These are phyloP conservation scores for Epinephelus coioides DNA, from an alignment of 2,797 vertebrate genomes.

Conservation along the genomic window DNA sequence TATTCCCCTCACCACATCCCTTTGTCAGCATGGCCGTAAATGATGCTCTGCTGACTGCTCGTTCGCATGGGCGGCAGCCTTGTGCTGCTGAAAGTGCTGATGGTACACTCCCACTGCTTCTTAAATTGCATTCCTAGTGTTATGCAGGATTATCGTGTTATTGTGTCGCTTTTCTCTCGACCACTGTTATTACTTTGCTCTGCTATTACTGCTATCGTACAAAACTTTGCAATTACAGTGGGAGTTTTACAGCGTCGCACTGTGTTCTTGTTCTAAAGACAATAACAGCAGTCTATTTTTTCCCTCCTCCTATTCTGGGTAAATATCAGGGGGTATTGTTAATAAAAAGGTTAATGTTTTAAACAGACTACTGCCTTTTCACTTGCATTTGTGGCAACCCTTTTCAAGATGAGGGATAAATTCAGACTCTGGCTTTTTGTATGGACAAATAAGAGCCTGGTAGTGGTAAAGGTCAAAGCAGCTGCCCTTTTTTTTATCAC, in stretches of 20 bases:
- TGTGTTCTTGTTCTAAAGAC: slow-evolving; percentile 23
- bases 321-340: slow-evolving; percentile 62
- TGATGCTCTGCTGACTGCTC: slow-evolving; percentile 43
- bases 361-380: slow-evolving; percentile 17
- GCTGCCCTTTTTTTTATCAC: slow-evolving; percentile 17
- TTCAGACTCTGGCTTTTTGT: slow-evolving; percentile 38
- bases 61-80: slow-evolving; percentile 28
- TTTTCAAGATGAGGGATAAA: slow-evolving; percentile 36
- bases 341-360: slow-evolving; percentile 61
- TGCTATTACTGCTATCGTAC: slow-evolving; percentile 40
- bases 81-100: slow-evolving; percentile 48
- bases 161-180: slow-evolving; percentile 7
- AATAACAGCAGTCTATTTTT: slow-evolving; percentile 25
- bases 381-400: slow-evolving; percentile 31
- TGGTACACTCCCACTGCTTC: slow-evolving; percentile 40
- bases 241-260: slow-evolving; percentile 6
- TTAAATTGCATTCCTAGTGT: slow-evolving; percentile 34
- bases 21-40: slow-evolving; percentile 63
- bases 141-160: slow-evolving; percentile 23
- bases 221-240: slow-evolving; percentile 30
- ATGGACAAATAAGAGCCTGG: slow-evolving; percentile 20
- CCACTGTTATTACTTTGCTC: slow-evolving; percentile 42
- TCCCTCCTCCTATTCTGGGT: not conserved
- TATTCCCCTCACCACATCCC: slow-evolving; percentile 62
- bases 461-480: slow-evolving; percentile 58